Evolutionary conservation across 2,113 vertebrate species (phyloP).

Genomic region (Toxotes jaculatrix): DNA sequence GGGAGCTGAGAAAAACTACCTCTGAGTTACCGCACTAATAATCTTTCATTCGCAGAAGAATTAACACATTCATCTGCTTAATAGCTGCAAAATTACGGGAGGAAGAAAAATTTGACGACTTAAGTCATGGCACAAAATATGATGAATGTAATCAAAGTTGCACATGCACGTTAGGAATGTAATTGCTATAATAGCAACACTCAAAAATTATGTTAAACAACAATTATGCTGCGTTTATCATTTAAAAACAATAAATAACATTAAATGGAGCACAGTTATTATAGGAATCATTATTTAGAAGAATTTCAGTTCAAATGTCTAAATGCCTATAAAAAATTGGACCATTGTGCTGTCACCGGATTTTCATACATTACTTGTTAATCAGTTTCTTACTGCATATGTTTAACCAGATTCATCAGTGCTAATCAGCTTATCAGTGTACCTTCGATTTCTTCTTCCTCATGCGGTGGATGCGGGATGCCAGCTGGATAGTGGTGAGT

Average conservation of each 20-base stretch:
- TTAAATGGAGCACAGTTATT: slow-evolving; percentile 27
- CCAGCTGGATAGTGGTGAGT: slow-evolving; percentile 94
- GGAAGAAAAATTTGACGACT: slow-evolving; percentile 36
- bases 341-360: slow-evolving; percentile 18
- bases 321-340: slow-evolving; percentile 12
- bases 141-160: slow-evolving; percentile 48
- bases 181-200: slow-evolving; percentile 29
- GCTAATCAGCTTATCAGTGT: slow-evolving; percentile 17
- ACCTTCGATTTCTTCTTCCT: slow-evolving; percentile 98
- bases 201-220: slow-evolving; percentile 39
- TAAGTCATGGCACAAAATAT: slow-evolving; percentile 25
- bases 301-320: neutral
- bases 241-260: slow-evolving; percentile 31
- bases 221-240: slow-evolving; percentile 31
- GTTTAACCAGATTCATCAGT: slow-evolving; percentile 18
- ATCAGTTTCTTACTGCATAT: slow-evolving; percentile 26
- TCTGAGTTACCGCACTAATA: slow-evolving; percentile 71
- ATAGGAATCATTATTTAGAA: slow-evolving; percentile 23
- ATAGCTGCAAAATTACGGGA: slow-evolving; percentile 55
- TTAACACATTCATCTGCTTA: slow-evolving; percentile 53
- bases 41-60: slow-evolving; percentile 61
- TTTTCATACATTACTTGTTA: slow-evolving; percentile 5
- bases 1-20: slow-evolving; percentile 64
- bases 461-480: slow-evolving; percentile 95
- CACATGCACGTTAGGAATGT: slow-evolving; percentile 33